phyloP scores from a whole-genome alignment of 2,888 invertebrate genomes.

The Atrina japonica region DNA sequence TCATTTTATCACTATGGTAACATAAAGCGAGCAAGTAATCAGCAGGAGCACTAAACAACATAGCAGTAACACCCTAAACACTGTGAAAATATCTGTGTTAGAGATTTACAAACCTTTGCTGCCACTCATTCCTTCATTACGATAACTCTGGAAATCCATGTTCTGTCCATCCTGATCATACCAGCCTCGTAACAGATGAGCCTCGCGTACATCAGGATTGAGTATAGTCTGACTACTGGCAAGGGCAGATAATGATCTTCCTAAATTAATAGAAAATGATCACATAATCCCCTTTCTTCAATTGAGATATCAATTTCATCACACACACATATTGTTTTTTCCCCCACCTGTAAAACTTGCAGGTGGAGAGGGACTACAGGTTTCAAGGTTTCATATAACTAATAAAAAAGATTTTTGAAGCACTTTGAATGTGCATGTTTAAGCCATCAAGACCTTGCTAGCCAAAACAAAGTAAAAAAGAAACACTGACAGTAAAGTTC shows the following conservation, averaged over 20 bases:
- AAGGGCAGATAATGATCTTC: slow-evolving; percentile 79
- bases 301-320: too few relatives aligned
- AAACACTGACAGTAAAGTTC: too few relatives aligned
- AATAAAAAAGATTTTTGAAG: too few relatives aligned
- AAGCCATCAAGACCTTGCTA: too few relatives aligned
- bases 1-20: background rate
- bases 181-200: slow-evolving; percentile 94
- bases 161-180: slow-evolving; percentile 86
- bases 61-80: background rate
- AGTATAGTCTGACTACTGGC: slow-evolving; percentile 84
- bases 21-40: background rate
- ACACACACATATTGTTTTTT: too few relatives aligned
- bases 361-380: too few relatives aligned
- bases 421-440: too few relatives aligned
- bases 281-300: too few relatives aligned
- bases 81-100: background rate
- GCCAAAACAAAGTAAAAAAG: too few relatives aligned
- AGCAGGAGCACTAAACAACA: background rate
- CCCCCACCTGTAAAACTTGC: too few relatives aligned
- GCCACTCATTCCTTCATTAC: slow-evolving; percentile 65
- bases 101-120: slow-evolving; percentile 1
- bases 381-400: too few relatives aligned
- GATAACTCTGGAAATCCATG: slow-evolving; percentile 73
- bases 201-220: slow-evolving; percentile 94
- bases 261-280: too few relatives aligned